phyloP scores from a whole-genome alignment of 23 tunicate genomes.

The Diplosoma virens region DNA sequence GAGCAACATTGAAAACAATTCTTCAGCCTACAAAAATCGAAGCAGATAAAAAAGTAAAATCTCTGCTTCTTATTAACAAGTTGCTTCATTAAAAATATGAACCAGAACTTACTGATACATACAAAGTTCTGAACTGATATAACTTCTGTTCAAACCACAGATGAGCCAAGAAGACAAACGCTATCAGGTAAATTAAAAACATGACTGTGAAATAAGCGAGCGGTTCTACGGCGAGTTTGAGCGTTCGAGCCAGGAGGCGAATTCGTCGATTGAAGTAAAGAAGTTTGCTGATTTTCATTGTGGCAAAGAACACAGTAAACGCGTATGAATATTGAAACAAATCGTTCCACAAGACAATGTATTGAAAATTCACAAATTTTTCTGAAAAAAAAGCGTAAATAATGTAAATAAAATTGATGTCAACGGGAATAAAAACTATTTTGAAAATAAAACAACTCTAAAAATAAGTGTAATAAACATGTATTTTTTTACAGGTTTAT shows the following conservation, averaged over 20 bases:
- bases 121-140: slow-evolving; percentile 48
- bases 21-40: slow-evolving; percentile 40
- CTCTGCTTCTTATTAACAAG: not conserved
- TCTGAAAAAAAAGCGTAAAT: slow-evolving; percentile 34
- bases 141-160: slow-evolving; percentile 90
- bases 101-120: slow-evolving; percentile 43
- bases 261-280: slow-evolving; percentile 67
- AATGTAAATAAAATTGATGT: not conserved
- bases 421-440: no score
- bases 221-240: slow-evolving; percentile 56
- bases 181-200: slow-evolving; percentile 65
- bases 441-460: no score
- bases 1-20: slow-evolving; percentile 78
- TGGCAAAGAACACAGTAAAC: slow-evolving; percentile 69
- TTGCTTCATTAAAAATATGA: not conserved
- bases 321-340: slow-evolving; percentile 53
- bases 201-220: slow-evolving; percentile 41
- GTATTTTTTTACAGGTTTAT: no score
- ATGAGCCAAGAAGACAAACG: slow-evolving; percentile 56
- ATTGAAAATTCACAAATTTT: slow-evolving; percentile 80
- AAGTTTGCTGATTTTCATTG: slow-evolving; percentile 42
- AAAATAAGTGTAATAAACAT: no score
- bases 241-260: slow-evolving; percentile 54
- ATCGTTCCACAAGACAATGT: slow-evolving; percentile 61
- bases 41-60: not conserved